Evolutionary conservation across 2,797 vertebrate species (phyloP), one percentile per base, ranked within the genome.

Genomic region (Bufotes viridis): DNA sequence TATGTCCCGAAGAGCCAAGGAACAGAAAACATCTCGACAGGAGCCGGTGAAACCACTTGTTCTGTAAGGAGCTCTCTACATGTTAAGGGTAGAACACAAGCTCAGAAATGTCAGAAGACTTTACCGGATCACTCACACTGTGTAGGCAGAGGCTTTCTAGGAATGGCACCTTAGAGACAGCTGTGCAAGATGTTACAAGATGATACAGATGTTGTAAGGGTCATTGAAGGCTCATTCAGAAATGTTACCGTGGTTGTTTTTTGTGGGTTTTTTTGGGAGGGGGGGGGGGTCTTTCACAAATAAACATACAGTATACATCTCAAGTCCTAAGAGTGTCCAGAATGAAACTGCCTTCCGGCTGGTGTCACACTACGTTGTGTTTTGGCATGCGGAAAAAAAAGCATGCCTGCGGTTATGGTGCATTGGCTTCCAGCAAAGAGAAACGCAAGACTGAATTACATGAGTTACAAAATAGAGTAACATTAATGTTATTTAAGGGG

Each of bases 31-130:
- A 76, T 78, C 34, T 82, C 26, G 14, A 0, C 15, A 26, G 20
- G 78, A 87, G 70, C 81, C 24, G 55, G 86, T 78, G 18, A 65
- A 67, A 82, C 86, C 4, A 49, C 86, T 82, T 82, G 22, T 57
- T 22, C 24, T 61, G 55, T 60, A 74, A 61, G 80, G 24, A n/a
- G 49, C 58, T 24, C 69, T 72, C 49, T 14, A 42, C 1, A 42
- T 24, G 8, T 29, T 26, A 49, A 24, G 49, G 80, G 49, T 53
- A 65, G 29, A 58, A 1, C 60, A 49, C 29, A 42, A 18, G 14
- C 49, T 65, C 15, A 29, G 17, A 61, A 51, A 8, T 61, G 26
- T 55, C 74, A 78, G 55, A n/a, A 67, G 10, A 69, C 4, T 6
- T n/a, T 0, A 12, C 15, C 42, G 29, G 13, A 18, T 7, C 11